Evolutionary conservation across 2,113 vertebrate genomes (phyloP).

Genomic region (Gallinago paraguaiae): DNA sequence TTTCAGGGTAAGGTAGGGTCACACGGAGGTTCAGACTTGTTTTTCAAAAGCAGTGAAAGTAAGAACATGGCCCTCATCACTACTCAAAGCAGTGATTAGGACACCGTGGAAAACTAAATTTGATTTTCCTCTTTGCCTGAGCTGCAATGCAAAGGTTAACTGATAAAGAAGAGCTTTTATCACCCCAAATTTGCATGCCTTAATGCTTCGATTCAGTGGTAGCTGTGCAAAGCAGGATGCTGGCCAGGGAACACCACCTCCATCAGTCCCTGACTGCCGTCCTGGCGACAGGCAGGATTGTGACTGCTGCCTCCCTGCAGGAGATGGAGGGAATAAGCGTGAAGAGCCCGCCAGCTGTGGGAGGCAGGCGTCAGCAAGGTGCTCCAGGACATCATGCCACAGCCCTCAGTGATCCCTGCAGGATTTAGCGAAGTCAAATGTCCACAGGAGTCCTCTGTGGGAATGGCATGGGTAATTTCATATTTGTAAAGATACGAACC

Average conservation of each 20-base stretch:
- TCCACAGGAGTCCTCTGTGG: neutral
- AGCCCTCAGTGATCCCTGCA: neutral
- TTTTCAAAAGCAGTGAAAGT: neutral
- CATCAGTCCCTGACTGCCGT: neutral
- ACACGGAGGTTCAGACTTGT: neutral
- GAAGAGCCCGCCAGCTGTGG: rapidly evolving
- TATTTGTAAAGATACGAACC: neutral
- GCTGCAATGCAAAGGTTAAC: neutral
- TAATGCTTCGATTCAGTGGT: neutral
- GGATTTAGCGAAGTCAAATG: neutral
- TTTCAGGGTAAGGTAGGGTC: neutral
- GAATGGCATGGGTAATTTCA: neutral
- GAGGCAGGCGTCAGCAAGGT: rapidly evolving
- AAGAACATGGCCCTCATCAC: neutral
- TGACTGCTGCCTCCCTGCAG: rapidly evolving
- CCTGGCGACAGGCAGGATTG: neutral
- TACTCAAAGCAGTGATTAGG: neutral
- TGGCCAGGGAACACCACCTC: neutral
- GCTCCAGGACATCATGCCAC: neutral
- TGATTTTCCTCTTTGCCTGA: neutral
- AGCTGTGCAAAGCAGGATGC: neutral
- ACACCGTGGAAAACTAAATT: neutral
- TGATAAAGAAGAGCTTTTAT: neutral
- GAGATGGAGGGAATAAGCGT: neutral
- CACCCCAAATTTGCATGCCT: neutral